A percentile compares a stretch with the other conserved stretches of the same genome.
Conservation (phyloP, 1,140 invertebrate species). For the Araneus ventricosus region DNA sequence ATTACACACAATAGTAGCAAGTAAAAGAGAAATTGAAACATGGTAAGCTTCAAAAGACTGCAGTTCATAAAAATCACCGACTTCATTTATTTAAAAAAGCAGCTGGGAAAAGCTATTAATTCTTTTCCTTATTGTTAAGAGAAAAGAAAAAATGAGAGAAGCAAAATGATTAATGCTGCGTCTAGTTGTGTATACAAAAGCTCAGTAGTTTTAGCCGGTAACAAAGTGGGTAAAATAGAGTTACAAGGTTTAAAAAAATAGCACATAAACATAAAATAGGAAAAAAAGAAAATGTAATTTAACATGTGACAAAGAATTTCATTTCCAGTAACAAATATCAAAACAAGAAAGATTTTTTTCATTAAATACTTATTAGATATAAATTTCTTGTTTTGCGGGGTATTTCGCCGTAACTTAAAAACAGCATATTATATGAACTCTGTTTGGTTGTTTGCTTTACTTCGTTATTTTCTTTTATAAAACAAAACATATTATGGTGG, state of each 20-base stretch:
- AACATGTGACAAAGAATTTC: background rate
- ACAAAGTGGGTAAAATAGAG: background rate
- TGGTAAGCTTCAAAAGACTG: slow-evolving; percentile 4
- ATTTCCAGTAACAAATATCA: background rate
- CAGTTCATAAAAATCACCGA: slow-evolving; percentile 7
- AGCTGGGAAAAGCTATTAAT: background rate
- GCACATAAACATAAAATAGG: background rate
- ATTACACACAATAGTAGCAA: slow-evolving; percentile 1
- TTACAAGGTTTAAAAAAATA: background rate
- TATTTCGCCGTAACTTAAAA: background rate
- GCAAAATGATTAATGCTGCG: background rate
- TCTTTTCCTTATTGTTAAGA: slow-evolving; percentile 1
- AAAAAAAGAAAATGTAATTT: background rate
- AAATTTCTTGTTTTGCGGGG: background rate
- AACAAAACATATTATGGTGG: too few species aligned
- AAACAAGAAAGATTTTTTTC: background rate
- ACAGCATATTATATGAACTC: too few species aligned
- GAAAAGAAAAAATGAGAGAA: background rate
- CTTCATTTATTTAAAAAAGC: slow-evolving; percentile 34
- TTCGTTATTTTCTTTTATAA: too few species aligned
- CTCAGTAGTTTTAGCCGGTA: background rate
- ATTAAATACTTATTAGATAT: background rate
- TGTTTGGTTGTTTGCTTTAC: too few species aligned
- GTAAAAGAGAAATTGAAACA: slow-evolving; percentile 16
- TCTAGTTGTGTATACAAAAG: slow-evolving; percentile 9